Evolutionary conservation across 2,888 invertebrate species (phyloP).

Genomic region (Callyntrura sp.): DNA sequence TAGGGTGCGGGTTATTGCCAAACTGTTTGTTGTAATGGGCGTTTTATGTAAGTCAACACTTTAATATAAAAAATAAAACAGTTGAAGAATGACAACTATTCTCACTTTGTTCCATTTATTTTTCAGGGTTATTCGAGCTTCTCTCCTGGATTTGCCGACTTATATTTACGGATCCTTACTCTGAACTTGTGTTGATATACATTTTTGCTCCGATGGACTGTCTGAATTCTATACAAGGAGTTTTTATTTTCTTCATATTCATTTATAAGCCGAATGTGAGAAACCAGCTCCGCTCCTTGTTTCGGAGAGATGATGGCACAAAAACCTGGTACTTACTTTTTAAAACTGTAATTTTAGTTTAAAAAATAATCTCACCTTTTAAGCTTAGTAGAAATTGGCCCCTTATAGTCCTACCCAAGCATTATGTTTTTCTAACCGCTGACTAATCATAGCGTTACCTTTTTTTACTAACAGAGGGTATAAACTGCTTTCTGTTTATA

Average conservation of each 20-base stretch:
- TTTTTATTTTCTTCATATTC: constrained; percentile 77
- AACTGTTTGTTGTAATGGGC: constrained; percentile 77
- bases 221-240: constrained; percentile 72
- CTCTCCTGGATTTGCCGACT: constrained; percentile 62
- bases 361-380: background rate
- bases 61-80: too few relatives aligned
- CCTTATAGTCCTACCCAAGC: constrained; percentile 7
- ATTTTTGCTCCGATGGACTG: constrained; percentile 73
- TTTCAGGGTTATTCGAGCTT: constrained; percentile 74
- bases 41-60: constrained; percentile 50
- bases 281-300: constrained; percentile 56
- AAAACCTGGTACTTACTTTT: constrained; percentile 40
- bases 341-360: background rate
- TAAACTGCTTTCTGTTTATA: constrained; percentile 64
- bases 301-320: constrained; percentile 25
- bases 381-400: constrained; percentile 13
- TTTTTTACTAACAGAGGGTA: constrained; percentile 57
- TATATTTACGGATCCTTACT: constrained; percentile 20
- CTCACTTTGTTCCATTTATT: too few relatives aligned
- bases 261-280: constrained; percentile 73
- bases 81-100: too few relatives aligned
- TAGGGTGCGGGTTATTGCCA: constrained; percentile 67
- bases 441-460: constrained; percentile 48
- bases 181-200: background rate
- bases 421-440: constrained; percentile 41